A percentile compares a stretch with the other conserved stretches of the same genome.
Evolutionary conservation across 2,113 vertebrate genomes (phyloP).

Genomic region (Alces alces): DNA sequence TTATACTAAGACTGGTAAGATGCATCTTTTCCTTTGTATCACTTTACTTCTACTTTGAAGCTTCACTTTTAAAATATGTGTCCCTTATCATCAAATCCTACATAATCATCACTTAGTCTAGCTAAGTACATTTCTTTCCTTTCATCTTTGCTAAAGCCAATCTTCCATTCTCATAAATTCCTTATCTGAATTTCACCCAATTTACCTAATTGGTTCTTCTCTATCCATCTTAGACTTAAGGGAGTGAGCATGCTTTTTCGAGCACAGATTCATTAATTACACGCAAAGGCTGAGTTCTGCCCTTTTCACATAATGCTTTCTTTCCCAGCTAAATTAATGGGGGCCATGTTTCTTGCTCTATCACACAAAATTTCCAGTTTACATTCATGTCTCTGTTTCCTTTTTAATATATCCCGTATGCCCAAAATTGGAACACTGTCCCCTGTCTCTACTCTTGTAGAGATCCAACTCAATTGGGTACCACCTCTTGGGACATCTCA

Average conservation of each 20-base stretch:
- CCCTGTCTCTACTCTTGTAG: background rate
- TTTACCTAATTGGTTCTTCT: constrained; percentile 66
- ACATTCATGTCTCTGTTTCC: background rate
- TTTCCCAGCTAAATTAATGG: constrained; percentile 42
- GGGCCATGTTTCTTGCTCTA: background rate
- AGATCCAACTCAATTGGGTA: background rate
- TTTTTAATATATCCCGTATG: background rate
- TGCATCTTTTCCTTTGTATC: background rate
- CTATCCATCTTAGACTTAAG: constrained; percentile 43
- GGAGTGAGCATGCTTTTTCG: constrained; percentile 47
- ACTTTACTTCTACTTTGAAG: constrained; percentile 45
- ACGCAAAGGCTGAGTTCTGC: background rate
- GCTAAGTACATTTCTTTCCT: constrained; percentile 55
- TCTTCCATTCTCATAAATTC: constrained; percentile 60
- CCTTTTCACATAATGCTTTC: constrained; percentile 47
- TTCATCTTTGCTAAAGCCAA: constrained; percentile 64
- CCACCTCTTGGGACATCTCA: background rate
- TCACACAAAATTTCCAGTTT: constrained; percentile 42
- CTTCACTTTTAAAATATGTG: constrained; percentile 38
- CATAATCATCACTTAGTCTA: constrained; percentile 59
- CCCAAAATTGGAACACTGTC: background rate
- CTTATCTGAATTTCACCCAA: constrained; percentile 64
- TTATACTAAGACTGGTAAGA: background rate
- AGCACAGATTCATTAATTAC: constrained; percentile 58
- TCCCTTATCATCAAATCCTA: constrained; percentile 36